These are phyloP conservation scores for Melanostoma scalare DNA, from an alignment of 2,888 invertebrate genomes.

Conservation along the genomic window DNA sequence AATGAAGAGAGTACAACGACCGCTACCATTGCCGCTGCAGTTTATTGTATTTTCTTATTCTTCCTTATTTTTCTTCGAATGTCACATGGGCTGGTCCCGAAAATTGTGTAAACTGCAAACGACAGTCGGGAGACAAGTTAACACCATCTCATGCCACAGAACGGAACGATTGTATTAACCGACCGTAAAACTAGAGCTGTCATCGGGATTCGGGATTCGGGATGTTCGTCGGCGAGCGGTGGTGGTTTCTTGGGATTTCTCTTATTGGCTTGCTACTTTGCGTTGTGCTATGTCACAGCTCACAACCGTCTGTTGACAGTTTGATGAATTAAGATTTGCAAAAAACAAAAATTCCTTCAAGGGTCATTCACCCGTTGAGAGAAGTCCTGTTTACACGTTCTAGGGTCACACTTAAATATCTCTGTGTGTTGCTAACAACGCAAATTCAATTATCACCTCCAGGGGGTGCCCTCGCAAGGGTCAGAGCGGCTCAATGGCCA, in stretches of 20 bases:
- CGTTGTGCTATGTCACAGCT: constrained; percentile 58
- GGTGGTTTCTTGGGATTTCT: constrained; percentile 17
- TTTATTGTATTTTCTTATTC: constrained; percentile 60
- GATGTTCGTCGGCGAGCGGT: not conserved
- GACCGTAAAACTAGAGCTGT: constrained; percentile 73
- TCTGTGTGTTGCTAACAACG: constrained; percentile 40
- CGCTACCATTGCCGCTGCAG: constrained; percentile 26
- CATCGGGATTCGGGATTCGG: constrained; percentile 29
- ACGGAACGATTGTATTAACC: constrained; percentile 70
- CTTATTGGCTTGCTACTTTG: constrained; percentile 47
- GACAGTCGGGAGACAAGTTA: constrained; percentile 71
- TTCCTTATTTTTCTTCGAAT: constrained; percentile 56
- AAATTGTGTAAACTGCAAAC: constrained; percentile 68
- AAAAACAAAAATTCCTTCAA: constrained; percentile 32
- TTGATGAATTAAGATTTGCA: constrained; percentile 71
- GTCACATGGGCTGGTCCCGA: constrained; percentile 62
- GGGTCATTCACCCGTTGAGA: constrained; percentile 51
- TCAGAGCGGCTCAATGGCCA: constrained; percentile 11
- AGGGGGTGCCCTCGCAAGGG: constrained; percentile 40
- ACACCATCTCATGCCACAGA: constrained; percentile 67
- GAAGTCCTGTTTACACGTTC: constrained; percentile 15
- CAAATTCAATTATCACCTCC: constrained; percentile 67
- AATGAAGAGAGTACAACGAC: constrained; percentile 61
- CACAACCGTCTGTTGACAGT: constrained; percentile 52
- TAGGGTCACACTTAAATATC: constrained; percentile 34